A percentile compares a stretch with the other conserved stretches of the same genome.
These are phyloP conservation scores for Drosophila setifemur DNA, from an alignment of 1,140 invertebrate genomes.

Conservation along the genomic window DNA sequence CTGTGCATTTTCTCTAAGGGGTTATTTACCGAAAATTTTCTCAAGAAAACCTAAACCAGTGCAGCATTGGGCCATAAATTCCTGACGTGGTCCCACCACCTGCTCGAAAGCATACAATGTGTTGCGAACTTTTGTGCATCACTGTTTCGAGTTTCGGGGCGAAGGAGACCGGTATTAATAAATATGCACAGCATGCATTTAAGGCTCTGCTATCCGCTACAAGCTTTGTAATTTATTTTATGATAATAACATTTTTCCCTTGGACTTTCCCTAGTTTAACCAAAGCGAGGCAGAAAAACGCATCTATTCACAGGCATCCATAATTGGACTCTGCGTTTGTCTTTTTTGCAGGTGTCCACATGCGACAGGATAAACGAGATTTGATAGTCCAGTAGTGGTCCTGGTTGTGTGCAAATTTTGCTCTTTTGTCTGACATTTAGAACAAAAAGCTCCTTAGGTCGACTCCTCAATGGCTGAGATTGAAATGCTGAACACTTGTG, in stretches of 20 bases:
- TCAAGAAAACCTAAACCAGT: conserved; percentile 73
- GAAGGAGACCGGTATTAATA: conserved; percentile 56
- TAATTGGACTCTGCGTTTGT: conserved; percentile 35
- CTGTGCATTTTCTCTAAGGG: conserved; percentile 53
- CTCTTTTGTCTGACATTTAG: conserved; percentile 3
- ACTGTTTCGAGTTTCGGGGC: conserved; percentile 53
- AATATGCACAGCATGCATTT: conserved; percentile 64
- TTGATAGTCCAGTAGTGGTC: neutral
- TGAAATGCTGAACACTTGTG: neutral
- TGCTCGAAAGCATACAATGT: conserved; percentile 12
- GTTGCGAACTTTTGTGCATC: conserved; percentile 20
- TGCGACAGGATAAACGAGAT: conserved; percentile 12
- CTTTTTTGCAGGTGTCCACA: neutral
- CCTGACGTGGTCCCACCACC: conserved; percentile 30
- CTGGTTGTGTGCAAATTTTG: neutral
- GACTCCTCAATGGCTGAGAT: neutral
- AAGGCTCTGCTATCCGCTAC: conserved; percentile 11
- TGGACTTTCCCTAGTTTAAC: conserved; percentile 15
- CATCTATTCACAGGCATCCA: conserved; percentile 12
- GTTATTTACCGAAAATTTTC: conserved; percentile 69
- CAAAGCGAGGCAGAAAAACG: conserved; percentile 25
- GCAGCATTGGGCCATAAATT: conserved; percentile 53
- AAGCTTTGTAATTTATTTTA: conserved; percentile 50
- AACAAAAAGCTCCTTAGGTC: neutral
- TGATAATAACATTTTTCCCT: conserved; percentile 34